A percentile compares a stretch with the other conserved stretches of the same genome.
Evolutionary conservation across 2,797 vertebrate genomes (phyloP).

Genomic region (Rhinatrema bivittatum): DNA sequence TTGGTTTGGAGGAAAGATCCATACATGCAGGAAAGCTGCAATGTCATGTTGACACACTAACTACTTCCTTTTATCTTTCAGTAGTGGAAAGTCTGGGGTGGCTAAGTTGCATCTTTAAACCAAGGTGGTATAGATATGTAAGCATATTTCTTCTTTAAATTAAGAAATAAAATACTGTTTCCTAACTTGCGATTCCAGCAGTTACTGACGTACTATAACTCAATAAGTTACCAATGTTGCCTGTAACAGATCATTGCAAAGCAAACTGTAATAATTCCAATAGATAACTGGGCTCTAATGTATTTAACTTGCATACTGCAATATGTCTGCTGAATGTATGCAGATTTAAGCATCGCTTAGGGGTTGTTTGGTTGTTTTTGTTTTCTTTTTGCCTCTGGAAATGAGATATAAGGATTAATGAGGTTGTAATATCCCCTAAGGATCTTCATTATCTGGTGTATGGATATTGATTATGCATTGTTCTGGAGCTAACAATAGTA

Average conservation of each 20-base stretch:
- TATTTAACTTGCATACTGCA: no score
- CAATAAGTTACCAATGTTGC: slow-evolving; percentile 20
- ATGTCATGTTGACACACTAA: background rate
- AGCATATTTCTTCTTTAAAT: background rate
- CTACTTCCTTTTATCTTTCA: background rate
- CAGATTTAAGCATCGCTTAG: no score
- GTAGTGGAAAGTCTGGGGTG: background rate
- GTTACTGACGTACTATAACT: slow-evolving; percentile 19
- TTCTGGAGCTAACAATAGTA: no score
- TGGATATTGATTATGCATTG: no score
- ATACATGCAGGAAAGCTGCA: background rate
- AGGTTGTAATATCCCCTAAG: no score
- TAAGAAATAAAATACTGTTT: background rate
- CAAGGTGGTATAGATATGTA: background rate
- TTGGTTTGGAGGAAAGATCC: slow-evolving; percentile 11
- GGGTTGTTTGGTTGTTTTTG: no score
- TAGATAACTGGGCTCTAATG: no score
- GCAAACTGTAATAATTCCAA: slow-evolving; percentile 3
- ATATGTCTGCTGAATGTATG: no score
- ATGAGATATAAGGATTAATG: no score
- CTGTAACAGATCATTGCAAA: slow-evolving; percentile 18
- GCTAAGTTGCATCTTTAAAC: background rate
- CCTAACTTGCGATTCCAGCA: slow-evolving; percentile 10
- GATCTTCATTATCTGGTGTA: no score
- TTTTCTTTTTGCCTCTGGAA: no score